A percentile compares a stretch with the other conserved stretches of the same genome.
Conservation (phyloP, 2,888 invertebrate genomes). For the Thymelicus lineola region DNA sequence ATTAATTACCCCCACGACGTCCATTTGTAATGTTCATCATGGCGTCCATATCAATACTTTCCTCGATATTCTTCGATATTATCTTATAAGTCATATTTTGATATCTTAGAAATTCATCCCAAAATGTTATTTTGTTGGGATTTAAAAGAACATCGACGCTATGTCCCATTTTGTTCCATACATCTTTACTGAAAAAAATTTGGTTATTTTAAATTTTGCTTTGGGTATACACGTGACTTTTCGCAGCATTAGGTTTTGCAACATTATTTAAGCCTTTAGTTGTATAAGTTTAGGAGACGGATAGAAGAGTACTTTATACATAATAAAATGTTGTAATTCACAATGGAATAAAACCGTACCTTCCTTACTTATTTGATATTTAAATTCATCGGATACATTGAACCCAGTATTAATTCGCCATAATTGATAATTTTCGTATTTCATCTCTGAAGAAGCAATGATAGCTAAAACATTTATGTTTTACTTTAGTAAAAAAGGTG, state of each 20-base stretch:
- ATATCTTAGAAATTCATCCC: conserved; percentile 1
- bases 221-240: too few species aligned
- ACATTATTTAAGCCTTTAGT: too few species aligned
- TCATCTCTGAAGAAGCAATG: background rate
- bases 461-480: background rate
- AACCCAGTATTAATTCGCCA: conserved; percentile 6
- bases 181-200: conserved; percentile 22
- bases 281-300: too few species aligned
- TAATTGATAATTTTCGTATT: conserved; percentile 12
- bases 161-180: background rate
- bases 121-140: conserved; percentile 1
- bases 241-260: too few species aligned
- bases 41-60: conserved; percentile 11
- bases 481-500: too few species aligned
- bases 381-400: conserved; percentile 15
- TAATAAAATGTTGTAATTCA: too few species aligned
- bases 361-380: conserved; percentile 2
- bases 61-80: conserved; percentile 16
- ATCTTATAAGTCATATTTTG: conserved; percentile 19
- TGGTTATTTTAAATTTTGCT: background rate
- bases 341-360: background rate
- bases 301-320: too few species aligned
- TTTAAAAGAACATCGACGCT: conserved; percentile 18
- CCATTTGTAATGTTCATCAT: conserved; percentile 18
- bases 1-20: conserved; percentile 13